These are phyloP conservation scores for Gastracanthus pulcherrimus DNA, from an alignment of 2,888 invertebrate species.

Conservation along the genomic window DNA sequence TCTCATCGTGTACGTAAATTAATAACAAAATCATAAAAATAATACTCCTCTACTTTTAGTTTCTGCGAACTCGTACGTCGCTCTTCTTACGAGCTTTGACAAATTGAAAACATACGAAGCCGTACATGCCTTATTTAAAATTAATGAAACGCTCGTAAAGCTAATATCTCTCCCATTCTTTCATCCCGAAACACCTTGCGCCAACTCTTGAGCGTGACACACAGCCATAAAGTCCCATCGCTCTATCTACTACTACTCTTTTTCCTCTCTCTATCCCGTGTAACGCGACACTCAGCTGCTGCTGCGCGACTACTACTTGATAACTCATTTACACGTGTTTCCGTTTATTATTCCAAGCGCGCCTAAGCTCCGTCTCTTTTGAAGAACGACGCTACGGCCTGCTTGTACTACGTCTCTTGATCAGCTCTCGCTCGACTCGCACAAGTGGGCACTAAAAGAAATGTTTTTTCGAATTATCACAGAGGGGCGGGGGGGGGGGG, in stretches of 20 bases:
- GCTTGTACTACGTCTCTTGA: too few species aligned
- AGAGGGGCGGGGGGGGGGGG: too few species aligned
- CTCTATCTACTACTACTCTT: neutral
- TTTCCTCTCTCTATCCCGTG: neutral
- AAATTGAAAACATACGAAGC: too few species aligned
- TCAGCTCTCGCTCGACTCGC: too few species aligned
- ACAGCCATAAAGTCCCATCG: neutral
- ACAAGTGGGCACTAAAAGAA: neutral
- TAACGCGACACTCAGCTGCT: neutral
- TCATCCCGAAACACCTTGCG: neutral
- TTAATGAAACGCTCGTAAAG: neutral
- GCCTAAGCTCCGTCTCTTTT: neutral
- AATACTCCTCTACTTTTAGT: too few species aligned
- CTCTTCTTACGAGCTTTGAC: too few species aligned
- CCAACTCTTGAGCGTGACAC: neutral
- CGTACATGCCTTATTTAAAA: too few species aligned
- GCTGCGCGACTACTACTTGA: neutral
- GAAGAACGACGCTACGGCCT: too few species aligned
- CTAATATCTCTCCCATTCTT: neutral
- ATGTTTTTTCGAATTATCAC: too few species aligned
- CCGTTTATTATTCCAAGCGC: neutral
- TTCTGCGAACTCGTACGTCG: too few species aligned
- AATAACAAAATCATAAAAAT: too few species aligned
- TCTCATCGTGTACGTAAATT: too few species aligned
- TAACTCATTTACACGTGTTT: conserved; percentile 17